Evolutionary conservation across 2,888 invertebrate genomes (phyloP).

Genomic region (Ligdia adustata): DNA sequence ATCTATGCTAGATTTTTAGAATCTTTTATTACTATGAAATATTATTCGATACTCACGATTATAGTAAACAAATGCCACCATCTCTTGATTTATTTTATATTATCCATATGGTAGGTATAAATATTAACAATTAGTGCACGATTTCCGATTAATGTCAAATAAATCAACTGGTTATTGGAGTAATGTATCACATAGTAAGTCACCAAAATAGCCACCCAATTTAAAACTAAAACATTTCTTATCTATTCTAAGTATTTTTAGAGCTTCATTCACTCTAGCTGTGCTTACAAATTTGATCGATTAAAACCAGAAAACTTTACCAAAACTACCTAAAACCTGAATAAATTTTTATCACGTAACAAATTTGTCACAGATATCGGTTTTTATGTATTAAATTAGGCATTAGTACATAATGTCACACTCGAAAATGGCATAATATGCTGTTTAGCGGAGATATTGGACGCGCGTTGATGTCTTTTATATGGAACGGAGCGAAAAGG

Average conservation of each 20-base stretch:
- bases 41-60: no score
- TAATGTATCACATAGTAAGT: no score
- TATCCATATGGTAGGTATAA: no score
- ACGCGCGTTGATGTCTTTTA: conserved; percentile 68
- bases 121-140: no score
- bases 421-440: conserved; percentile 3
- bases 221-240: no score
- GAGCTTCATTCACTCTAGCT: not conserved
- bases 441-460: conserved; percentile 1
- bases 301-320: not conserved
- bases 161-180: no score
- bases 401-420: conserved; percentile 3
- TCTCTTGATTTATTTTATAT: no score
- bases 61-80: no score
- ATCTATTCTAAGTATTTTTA: not conserved
- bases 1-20: no score
- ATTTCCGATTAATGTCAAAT: no score
- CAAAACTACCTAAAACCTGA: not conserved
- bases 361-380: conserved; percentile 9
- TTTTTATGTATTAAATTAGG: conserved; percentile 1
- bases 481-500: conserved; percentile 42
- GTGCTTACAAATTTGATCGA: not conserved
- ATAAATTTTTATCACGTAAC: conserved; percentile 13
- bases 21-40: no score
- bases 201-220: no score